phyloP scores from a whole-genome alignment of 2,888 invertebrate species.

The Dyspetes luteomarginatus region DNA sequence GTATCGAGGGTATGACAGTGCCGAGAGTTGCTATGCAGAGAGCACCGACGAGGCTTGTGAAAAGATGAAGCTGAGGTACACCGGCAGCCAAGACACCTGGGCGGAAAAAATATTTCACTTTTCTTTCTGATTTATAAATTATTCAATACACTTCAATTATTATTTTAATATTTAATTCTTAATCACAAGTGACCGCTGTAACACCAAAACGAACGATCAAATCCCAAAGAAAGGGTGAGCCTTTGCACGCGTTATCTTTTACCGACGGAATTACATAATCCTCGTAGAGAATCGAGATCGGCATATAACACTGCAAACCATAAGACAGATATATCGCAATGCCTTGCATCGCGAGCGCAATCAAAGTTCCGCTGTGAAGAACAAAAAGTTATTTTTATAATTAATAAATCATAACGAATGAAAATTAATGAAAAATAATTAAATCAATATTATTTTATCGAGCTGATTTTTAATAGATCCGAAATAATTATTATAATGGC shows the following conservation, averaged over 20 bases:
- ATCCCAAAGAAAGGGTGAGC: slow-evolving; percentile 69
- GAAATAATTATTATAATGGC: no score
- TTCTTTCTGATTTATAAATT: neutral
- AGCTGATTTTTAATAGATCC: neutral
- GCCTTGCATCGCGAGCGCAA: slow-evolving; percentile 70
- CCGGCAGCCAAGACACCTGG: slow-evolving; percentile 70
- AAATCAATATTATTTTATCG: neutral
- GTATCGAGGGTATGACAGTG: slow-evolving; percentile 70
- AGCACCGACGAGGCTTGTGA: slow-evolving; percentile 72
- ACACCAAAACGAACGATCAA: slow-evolving; percentile 70
- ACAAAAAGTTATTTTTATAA: no score
- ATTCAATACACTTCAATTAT: slow-evolving; percentile 46
- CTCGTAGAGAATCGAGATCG: slow-evolving; percentile 70
- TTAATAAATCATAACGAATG: no score
- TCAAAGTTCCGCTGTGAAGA: slow-evolving; percentile 65
- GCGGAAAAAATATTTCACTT: slow-evolving; percentile 18
- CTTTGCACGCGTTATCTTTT: slow-evolving; percentile 61
- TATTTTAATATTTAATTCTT: neutral
- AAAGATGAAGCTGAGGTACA: slow-evolving; percentile 72
- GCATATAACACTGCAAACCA: slow-evolving; percentile 74
- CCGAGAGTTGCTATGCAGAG: slow-evolving; percentile 72
- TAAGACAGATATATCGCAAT: slow-evolving; percentile 73
- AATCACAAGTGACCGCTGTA: slow-evolving; percentile 71
- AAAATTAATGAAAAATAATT: neutral
- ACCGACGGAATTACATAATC: slow-evolving; percentile 68